A percentile compares a stretch with the other conserved stretches of the same genome.
Conservation (phyloP, 2,888 invertebrate species). For the Xylota sylvarum region DNA sequence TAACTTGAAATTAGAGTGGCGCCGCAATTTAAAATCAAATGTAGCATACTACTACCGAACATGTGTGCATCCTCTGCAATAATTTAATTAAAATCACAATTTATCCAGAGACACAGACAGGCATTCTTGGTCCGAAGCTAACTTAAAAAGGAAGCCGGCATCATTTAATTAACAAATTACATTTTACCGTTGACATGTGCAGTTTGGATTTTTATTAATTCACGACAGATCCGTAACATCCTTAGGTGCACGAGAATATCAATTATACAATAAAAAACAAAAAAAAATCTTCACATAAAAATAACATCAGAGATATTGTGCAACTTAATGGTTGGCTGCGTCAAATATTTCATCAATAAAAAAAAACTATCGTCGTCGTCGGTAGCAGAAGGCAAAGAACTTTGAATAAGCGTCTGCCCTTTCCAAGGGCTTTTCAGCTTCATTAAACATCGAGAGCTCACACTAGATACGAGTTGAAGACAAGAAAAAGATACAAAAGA, state of each 20-base stretch:
- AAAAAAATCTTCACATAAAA: conserved; percentile 27
- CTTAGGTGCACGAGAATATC: conserved; percentile 6
- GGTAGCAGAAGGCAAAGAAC: conserved; percentile 19
- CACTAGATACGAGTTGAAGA: too few species aligned
- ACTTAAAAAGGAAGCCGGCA: conserved; percentile 5
- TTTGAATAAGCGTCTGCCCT: conserved; percentile 18
- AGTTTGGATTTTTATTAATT: conserved; percentile 37
- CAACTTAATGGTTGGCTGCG: conserved; percentile 37
- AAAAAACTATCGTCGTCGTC: conserved; percentile 2
- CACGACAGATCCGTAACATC: conserved; percentile 2
- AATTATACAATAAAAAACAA: conserved; percentile 51
- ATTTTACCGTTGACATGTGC: conserved; percentile 40
- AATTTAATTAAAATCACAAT: conserved; percentile 20
- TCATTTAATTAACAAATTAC: conserved; percentile 51
- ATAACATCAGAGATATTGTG: conserved; percentile 36
- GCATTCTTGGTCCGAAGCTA: background rate
- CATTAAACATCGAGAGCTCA: conserved; percentile 18
- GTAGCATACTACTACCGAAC: background rate
- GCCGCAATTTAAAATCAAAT: conserved; percentile 18
- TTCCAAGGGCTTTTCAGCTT: conserved; percentile 49
- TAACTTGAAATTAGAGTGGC: conserved; percentile 4
- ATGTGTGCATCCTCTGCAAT: conserved; percentile 11
- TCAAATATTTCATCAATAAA: conserved; percentile 23
- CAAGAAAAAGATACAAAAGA: background rate
- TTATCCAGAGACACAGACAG: background rate